Conservation (phyloP, 2,888 invertebrate species). For the Pristionchus entomophagus region DNA sequence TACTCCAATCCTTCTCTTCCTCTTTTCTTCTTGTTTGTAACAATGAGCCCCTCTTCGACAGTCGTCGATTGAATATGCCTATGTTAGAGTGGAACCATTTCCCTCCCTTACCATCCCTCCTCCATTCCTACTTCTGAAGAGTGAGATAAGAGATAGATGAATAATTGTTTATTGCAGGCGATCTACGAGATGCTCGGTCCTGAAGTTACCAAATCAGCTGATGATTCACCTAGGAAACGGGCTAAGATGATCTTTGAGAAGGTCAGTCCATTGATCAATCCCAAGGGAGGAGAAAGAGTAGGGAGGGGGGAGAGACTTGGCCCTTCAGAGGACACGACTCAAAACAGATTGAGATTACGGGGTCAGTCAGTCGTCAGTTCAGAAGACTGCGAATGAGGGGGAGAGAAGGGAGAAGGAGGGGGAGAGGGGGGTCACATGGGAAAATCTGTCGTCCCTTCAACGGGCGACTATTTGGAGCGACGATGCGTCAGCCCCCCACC, state of each 20-base stretch:
- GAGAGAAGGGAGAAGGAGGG: background rate
- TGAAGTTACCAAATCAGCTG: constrained; percentile 93
- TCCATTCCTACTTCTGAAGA: background rate
- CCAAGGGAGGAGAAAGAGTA: background rate
- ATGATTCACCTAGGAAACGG: constrained; percentile 92
- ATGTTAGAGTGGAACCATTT: background rate
- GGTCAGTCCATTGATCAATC: background rate
- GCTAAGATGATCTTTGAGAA: constrained; percentile 99
- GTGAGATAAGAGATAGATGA: background rate
- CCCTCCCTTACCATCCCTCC: background rate
- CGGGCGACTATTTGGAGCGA: constrained; percentile 1
- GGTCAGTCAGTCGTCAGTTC: background rate
- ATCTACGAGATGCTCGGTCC: constrained; percentile 99
- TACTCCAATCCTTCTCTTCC: background rate
- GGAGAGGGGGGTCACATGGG: background rate
- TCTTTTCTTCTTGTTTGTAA: background rate
- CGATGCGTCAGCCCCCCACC: background rate
- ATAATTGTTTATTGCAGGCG: constrained; percentile 82
- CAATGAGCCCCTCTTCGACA: constrained; percentile 10
- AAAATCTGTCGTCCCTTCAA: background rate
- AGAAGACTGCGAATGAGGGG: background rate
- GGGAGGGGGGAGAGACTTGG: background rate
- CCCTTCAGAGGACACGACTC: background rate
- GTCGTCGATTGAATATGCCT: constrained; percentile 19
- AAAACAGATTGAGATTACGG: background rate